Conservation (phyloP, 2,797 vertebrate genomes). For the Acanthiza pusilla region DNA sequence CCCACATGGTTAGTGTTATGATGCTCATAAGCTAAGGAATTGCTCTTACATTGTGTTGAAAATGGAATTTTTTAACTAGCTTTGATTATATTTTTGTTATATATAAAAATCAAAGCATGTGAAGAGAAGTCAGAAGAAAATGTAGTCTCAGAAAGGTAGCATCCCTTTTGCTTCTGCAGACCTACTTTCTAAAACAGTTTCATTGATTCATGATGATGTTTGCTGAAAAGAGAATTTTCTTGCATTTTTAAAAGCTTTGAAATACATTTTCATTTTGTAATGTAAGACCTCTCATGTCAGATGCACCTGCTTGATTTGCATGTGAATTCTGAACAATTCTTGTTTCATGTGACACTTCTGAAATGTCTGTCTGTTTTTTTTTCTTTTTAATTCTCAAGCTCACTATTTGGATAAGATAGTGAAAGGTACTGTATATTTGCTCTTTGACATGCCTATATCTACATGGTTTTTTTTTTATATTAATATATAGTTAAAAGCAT, state of each 20-base stretch:
- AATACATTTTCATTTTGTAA: constrained; percentile 61
- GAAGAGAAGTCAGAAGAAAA: not conserved
- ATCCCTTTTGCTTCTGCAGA: not conserved
- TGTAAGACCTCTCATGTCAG: constrained; percentile 60
- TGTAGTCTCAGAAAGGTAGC: not conserved
- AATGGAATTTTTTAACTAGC: not conserved
- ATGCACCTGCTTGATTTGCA: constrained; percentile 74
- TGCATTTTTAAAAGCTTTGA: constrained; percentile 54
- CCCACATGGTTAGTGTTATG: not conserved
- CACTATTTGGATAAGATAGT: constrained; percentile 99
- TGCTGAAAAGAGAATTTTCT: constrained; percentile 30
- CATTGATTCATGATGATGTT: not conserved
- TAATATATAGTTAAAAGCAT: constrained; percentile 9
- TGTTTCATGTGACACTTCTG: constrained; percentile 80
- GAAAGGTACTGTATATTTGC: constrained; percentile 89
- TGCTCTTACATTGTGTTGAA: not conserved
- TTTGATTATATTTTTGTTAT: not conserved
- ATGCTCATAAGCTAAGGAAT: not conserved
- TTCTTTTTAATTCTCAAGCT: constrained; percentile 81
- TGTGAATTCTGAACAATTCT: constrained; percentile 77
- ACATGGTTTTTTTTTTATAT: constrained; percentile 43
- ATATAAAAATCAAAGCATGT: not conserved
- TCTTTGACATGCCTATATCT: constrained; percentile 72
- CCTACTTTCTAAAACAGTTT: constrained; percentile 2
- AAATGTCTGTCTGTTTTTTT: constrained; percentile 86